These are phyloP conservation scores for Elachura formosa DNA, from an alignment of 2,113 vertebrate species.

Conservation along the genomic window DNA sequence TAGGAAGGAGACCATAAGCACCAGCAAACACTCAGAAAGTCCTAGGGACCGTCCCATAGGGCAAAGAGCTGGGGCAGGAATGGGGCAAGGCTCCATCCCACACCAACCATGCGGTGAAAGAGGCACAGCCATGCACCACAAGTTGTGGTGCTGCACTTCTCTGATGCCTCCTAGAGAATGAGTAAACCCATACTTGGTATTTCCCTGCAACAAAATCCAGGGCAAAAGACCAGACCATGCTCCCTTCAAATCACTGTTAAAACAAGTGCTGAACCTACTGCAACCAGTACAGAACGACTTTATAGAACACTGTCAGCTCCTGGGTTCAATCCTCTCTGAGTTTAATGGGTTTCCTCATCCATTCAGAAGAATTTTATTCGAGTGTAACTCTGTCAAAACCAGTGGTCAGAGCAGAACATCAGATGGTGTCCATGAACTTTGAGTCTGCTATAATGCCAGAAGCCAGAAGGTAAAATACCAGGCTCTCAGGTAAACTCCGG, in stretches of 20 bases:
- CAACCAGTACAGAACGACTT: too few relatives aligned
- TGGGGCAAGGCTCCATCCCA: background rate
- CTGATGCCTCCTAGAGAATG: background rate
- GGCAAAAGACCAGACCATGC: background rate
- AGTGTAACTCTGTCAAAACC: background rate
- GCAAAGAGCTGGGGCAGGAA: background rate
- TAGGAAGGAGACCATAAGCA: background rate
- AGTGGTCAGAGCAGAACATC: background rate
- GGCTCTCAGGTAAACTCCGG: background rate
- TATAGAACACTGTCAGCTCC: background rate
- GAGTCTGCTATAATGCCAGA: background rate
- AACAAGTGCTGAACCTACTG: background rate
- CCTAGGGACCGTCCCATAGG: background rate
- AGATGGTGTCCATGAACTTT: background rate
- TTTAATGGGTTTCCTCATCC: background rate
- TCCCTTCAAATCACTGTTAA: background rate
- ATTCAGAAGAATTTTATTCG: background rate
- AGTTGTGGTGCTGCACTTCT: background rate
- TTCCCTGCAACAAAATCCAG: background rate
- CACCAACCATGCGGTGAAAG: accelerated
- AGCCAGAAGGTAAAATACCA: background rate
- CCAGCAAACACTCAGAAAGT: background rate
- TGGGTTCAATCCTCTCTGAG: background rate
- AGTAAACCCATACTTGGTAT: background rate
- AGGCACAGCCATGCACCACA: background rate